Conservation (phyloP, 35 echinoderm and acorn worm genomes). For the Apostichopus californicus region DNA sequence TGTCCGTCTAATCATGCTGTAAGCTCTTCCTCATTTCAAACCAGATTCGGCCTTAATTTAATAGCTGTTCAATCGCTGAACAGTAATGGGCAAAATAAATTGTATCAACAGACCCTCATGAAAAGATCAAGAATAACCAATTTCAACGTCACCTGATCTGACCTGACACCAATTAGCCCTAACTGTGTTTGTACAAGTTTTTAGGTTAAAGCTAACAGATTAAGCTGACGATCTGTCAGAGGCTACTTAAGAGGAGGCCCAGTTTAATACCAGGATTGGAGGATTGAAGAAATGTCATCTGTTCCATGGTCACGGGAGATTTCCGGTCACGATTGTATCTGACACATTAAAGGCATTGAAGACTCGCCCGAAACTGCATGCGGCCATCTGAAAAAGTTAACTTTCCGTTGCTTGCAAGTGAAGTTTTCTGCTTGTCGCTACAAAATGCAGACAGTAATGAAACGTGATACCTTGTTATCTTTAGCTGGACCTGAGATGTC, state of each 20-base stretch:
- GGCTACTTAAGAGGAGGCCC: conserved; percentile 27
- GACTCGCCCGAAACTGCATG: too few species aligned
- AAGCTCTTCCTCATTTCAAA: not conserved
- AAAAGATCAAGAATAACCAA: not conserved
- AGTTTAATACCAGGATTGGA: not conserved
- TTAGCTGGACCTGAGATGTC: too few species aligned
- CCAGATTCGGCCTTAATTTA: not conserved
- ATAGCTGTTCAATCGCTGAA: not conserved
- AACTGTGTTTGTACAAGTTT: conserved; percentile 4
- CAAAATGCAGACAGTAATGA: too few species aligned
- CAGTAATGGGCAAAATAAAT: not conserved
- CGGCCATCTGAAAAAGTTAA: too few species aligned
- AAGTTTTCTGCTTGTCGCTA: too few species aligned
- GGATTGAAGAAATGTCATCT: not conserved
- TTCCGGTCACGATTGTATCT: too few species aligned
- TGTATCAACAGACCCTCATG: not conserved
- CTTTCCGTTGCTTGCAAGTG: too few species aligned
- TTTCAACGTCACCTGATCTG: not conserved
- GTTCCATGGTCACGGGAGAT: too few species aligned
- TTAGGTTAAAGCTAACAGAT: conserved; percentile 3
- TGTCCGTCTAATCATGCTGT: not conserved
- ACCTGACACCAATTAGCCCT: conserved; percentile 6
- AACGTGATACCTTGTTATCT: too few species aligned
- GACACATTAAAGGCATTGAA: too few species aligned
- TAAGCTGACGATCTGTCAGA: conserved; percentile 3